A percentile compares a stretch with the other conserved stretches of the same genome.
Conservation (phyloP, 2,113 vertebrate genomes). For the Hirundichthys speculiger region DNA sequence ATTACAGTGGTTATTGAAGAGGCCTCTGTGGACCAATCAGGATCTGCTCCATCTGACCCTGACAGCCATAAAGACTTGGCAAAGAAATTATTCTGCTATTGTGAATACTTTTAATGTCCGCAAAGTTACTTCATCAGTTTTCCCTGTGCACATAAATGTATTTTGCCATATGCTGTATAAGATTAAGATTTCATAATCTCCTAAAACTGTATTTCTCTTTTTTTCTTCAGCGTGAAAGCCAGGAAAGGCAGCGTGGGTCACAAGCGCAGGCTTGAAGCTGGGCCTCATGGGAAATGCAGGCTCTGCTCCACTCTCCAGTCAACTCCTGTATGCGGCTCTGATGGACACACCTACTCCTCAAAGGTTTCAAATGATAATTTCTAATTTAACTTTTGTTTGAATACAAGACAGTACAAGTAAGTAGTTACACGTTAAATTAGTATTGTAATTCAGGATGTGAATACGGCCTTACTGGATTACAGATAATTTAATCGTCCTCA, state of each 20-base stretch:
- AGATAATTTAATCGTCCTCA: neutral
- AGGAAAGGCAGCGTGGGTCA: conserved; percentile 74
- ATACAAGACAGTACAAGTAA: neutral
- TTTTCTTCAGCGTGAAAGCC: conserved; percentile 59
- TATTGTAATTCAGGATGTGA: neutral
- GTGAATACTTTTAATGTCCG: conserved; percentile 14
- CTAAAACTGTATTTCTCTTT: neutral
- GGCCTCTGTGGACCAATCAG: conserved; percentile 39
- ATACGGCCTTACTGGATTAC: too few relatives aligned
- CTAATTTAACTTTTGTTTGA: neutral
- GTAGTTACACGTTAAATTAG: too few relatives aligned
- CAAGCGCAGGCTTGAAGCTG: conserved; percentile 84
- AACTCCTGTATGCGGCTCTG: conserved; percentile 75
- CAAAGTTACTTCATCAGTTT: conserved; percentile 18
- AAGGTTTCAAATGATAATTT: conserved; percentile 67
- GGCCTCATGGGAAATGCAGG: conserved; percentile 85
- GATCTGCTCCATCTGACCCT: conserved; percentile 37
- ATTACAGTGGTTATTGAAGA: conserved; percentile 51
- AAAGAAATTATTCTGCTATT: conserved; percentile 11
- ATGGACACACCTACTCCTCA: conserved; percentile 86
- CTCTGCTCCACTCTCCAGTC: conserved; percentile 78
- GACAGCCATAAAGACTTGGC: conserved; percentile 18
- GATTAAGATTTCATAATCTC: neutral
- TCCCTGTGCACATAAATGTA: conserved; percentile 1
- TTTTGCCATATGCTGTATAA: neutral